Base-by-base conservation (phyloP, 2,113 vertebrate genomes). In the Paraplagusia blochii region DNA sequence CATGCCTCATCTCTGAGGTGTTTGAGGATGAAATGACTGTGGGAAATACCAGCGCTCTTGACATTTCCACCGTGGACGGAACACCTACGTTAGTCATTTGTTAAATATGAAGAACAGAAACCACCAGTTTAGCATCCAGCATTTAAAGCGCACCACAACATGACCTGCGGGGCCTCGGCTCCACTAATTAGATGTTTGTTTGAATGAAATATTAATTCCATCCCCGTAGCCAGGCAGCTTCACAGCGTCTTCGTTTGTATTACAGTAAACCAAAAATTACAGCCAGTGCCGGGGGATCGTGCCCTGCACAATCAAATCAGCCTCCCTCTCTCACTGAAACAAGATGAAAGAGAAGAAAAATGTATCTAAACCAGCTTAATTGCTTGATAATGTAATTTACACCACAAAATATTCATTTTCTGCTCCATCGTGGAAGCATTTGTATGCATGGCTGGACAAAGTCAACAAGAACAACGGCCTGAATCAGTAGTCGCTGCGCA, bases 101-200 rank as follows among this genome's bases (percentile, higher is more conserved):
- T 46, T 75, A 35, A 57, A 58, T 73, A 43, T 11, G 35, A 65
- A 63, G 62, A 70, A 70, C 68, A 17, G 7, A 7, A 33, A 34
- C 59, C 15, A 11, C 55, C 74, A 68, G 59, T 74, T 69, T 69
- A 38, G 43, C 1, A 63, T 59, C 55, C 34, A 19, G 44, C 55
- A 58, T 33, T 70, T 53, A 59, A 46, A 51, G 45, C 1, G 4
- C 60, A 18, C 43, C 68, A 13, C 9, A 17, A 39, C 22, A 2
- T 47, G 64, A 39, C 62, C 52, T 19, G 22, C 63, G 16, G 7
- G 12, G 22, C 58, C 53, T 8, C 5, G 52, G 36, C 67, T 66
- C 53, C 43, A 13, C 74, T 85, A 85, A 87, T 86, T 74, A 80
- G 72, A 87, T 51, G 70, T 80, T 77, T 80, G 82, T 79, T 81